phyloP scores from a whole-genome alignment of 2,888 invertebrate genomes.

The Lasius fuliginosus region DNA sequence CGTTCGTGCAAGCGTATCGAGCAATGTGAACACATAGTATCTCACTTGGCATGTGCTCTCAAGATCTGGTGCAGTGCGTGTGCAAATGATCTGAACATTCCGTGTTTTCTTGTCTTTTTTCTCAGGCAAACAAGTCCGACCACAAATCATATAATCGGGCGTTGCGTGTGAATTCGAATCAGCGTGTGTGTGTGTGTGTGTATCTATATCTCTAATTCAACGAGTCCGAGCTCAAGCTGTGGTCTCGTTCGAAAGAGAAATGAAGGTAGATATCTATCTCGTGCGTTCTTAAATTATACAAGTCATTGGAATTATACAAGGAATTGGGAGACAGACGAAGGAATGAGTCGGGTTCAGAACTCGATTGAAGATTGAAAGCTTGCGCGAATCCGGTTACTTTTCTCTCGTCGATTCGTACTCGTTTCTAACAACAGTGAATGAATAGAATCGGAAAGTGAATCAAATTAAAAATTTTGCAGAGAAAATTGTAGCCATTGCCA shows the following conservation, averaged over 20 bases:
- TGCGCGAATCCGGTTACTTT: conserved; percentile 21
- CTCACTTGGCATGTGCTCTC: conserved; percentile 59
- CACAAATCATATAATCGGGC: conserved; percentile 27
- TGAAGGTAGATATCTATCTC: conserved; percentile 26
- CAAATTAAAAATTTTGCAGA: neutral
- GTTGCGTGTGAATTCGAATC: conserved; percentile 25
- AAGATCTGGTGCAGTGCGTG: conserved; percentile 69
- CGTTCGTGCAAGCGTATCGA: conserved; percentile 47
- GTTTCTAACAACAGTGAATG: neutral
- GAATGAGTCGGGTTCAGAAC: neutral
- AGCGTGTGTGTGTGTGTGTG: conserved; percentile 31
- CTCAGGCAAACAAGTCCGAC: conserved; percentile 63
- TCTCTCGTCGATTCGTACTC: conserved; percentile 13
- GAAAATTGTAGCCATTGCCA: neutral
- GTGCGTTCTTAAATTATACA: conserved; percentile 47
- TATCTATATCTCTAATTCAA: conserved; percentile 34
- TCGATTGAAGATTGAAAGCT: conserved; percentile 12
- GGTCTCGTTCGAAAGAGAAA: conserved; percentile 22
- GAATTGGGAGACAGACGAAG: conserved; percentile 3
- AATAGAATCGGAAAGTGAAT: neutral
- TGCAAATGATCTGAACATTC: conserved; percentile 58
- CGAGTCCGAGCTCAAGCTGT: conserved; percentile 11
- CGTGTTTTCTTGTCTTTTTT: conserved; percentile 47
- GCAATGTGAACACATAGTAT: conserved; percentile 53
- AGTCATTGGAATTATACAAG: no score